A percentile compares a stretch with the other conserved stretches of the same genome.
phyloP scores from a whole-genome alignment of 2,113 vertebrate species.

The Chaenogobius annularis region DNA sequence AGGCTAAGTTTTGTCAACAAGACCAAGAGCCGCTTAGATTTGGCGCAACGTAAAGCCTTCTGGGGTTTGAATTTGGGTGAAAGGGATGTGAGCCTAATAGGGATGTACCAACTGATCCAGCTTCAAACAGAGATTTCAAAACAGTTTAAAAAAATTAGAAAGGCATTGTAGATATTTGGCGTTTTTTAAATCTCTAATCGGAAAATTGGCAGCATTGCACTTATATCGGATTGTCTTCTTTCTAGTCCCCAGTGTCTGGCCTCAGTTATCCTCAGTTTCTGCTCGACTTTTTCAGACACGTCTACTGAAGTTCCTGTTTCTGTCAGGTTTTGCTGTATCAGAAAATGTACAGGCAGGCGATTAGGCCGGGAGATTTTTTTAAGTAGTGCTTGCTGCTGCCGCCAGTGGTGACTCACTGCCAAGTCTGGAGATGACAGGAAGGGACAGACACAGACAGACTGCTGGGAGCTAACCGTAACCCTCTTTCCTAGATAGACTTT shows the following conservation, averaged over 20 bases:
- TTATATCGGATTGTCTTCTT: conserved; percentile 42
- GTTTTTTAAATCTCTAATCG: conserved; percentile 54
- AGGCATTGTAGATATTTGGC: conserved; percentile 61
- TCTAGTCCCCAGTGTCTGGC: conserved; percentile 20
- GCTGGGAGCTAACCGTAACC: conserved; percentile 33
- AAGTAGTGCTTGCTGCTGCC: conserved; percentile 23
- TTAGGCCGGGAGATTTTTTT: conserved; percentile 29
- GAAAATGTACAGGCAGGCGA: conserved; percentile 37
- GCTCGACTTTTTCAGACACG: background rate
- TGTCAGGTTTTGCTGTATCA: conserved; percentile 26
- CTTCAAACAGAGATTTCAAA: conserved; percentile 45
- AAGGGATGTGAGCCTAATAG: conserved; percentile 51
- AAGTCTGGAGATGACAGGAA: conserved; percentile 32
- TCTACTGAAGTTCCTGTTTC: conserved; percentile 17
- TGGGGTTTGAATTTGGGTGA: conserved; percentile 58
- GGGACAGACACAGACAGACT: conserved; percentile 35
- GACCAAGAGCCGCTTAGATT: conserved; percentile 50
- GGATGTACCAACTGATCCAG: conserved; percentile 51
- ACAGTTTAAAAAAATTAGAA: conserved; percentile 45
- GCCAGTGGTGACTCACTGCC: conserved; percentile 39
- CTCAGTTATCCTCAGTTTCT: conserved; percentile 4
- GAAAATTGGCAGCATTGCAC: conserved; percentile 40
- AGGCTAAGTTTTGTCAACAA: conserved; percentile 60
- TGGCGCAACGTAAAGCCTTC: conserved; percentile 40
- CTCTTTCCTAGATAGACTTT: conserved; percentile 51